Conservation (phyloP, 2,113 vertebrate species). For the Percina caprodes region DNA sequence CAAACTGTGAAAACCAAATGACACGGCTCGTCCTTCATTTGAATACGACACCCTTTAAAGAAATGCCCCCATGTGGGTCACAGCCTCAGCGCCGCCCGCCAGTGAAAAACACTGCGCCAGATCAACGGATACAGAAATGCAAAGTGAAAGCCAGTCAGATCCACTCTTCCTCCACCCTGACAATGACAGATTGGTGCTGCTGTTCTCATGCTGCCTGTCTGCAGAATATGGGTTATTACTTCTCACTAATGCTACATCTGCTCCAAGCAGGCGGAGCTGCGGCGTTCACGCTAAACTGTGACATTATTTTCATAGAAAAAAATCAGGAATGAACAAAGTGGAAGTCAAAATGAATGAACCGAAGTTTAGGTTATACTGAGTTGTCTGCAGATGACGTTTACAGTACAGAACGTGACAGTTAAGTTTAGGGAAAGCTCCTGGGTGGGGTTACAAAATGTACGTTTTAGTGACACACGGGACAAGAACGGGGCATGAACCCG, state of each 20-base stretch:
- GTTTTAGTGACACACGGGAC: too few relatives aligned
- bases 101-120: neutral
- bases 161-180: constrained; percentile 18
- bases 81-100: neutral
- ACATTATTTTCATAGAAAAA: neutral
- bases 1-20: neutral
- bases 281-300: neutral
- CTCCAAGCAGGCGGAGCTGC: neutral
- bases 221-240: constrained; percentile 12
- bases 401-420: too few relatives aligned
- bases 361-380: neutral
- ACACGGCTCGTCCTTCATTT: neutral
- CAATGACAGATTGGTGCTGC: constrained; percentile 44
- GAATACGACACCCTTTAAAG: neutral
- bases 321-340: neutral
- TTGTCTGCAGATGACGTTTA: neutral
- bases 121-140: constrained; percentile 20
- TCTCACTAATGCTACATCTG: constrained; percentile 26
- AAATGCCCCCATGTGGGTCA: neutral
- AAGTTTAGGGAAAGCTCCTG: too few relatives aligned
- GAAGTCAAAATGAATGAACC: neutral
- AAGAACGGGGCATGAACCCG: too few relatives aligned
- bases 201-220: constrained; percentile 19
- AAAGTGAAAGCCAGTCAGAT: constrained; percentile 28
- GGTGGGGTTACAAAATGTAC: too few relatives aligned